Conservation (phyloP, 2,888 invertebrate species). For the Zhuqinia jingwanae region DNA sequence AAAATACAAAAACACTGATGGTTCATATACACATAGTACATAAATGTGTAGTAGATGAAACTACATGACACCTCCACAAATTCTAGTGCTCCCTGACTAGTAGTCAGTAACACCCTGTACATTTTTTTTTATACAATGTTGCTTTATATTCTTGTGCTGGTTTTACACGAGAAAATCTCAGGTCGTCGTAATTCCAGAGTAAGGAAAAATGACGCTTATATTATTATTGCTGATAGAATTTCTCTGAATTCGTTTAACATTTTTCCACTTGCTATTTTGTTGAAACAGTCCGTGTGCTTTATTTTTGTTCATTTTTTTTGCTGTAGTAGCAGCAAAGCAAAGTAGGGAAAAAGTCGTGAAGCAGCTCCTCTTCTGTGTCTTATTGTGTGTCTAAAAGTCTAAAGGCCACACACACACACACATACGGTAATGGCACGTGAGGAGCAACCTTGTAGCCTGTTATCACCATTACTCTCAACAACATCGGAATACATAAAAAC, state of each 20-base stretch:
- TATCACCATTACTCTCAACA: slow-evolving; percentile 49
- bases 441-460: slow-evolving; percentile 47
- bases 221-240: slow-evolving; percentile 56
- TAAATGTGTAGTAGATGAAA: background rate
- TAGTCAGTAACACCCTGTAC: background rate
- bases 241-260: slow-evolving; percentile 49
- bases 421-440: slow-evolving; percentile 25
- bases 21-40: background rate
- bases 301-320: background rate
- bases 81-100: background rate
- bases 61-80: background rate
- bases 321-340: too few species aligned
- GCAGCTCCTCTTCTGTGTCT: background rate
- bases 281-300: background rate
- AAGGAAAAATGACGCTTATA: background rate
- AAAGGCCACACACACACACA: background rate
- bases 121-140: too few species aligned
- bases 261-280: slow-evolving; percentile 28
- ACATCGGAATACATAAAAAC: slow-evolving; percentile 59
- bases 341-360: background rate
- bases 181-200: slow-evolving; percentile 30
- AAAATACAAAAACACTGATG: background rate
- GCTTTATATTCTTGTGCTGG: background rate
- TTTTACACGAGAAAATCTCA: slow-evolving; percentile 10
- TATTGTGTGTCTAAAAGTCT: too few species aligned